These are phyloP conservation scores for Apostichopus leukothele DNA, from an alignment of 53 echinoderm and acorn worm genomes.

Conservation along the genomic window DNA sequence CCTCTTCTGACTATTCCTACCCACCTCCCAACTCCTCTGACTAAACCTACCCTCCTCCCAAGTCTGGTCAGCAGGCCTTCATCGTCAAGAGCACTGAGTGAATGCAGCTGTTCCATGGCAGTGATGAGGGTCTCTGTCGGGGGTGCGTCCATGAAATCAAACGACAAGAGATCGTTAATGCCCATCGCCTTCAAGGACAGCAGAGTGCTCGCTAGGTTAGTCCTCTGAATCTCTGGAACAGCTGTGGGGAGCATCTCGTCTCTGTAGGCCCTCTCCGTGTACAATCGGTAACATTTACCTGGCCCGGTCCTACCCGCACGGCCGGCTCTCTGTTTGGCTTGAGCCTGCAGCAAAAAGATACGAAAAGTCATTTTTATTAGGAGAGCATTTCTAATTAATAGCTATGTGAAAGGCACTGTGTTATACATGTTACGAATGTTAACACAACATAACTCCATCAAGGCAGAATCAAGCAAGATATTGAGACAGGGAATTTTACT, in stretches of 20 bases:
- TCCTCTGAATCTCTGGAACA: slow-evolving; percentile 98
- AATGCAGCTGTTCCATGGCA: slow-evolving; percentile 99
- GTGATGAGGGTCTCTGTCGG: slow-evolving; percentile 98
- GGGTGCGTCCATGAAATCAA: slow-evolving; percentile 99
- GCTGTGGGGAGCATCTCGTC: slow-evolving; percentile 99
- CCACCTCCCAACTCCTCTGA: slow-evolving; percentile 65
- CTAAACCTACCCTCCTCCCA: slow-evolving; percentile 83
- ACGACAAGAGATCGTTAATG: slow-evolving; percentile 93
- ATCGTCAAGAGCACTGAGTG: slow-evolving; percentile 94
- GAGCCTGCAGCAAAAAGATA: slow-evolving; percentile 58
- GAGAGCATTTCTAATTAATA: background rate
- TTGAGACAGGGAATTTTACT: no score
- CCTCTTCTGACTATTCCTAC: slow-evolving; percentile 48
- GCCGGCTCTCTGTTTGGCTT: slow-evolving; percentile 94
- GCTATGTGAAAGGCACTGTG: no score
- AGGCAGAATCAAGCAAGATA: no score
- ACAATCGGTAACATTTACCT: slow-evolving; percentile 87
- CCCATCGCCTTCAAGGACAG: slow-evolving; percentile 97
- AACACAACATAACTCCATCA: no score
- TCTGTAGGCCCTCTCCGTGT: slow-evolving; percentile 93
- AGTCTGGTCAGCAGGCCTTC: slow-evolving; percentile 96
- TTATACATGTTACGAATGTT: no score
- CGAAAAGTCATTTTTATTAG: background rate
- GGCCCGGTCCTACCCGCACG: slow-evolving; percentile 86
- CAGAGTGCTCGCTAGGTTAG: slow-evolving; percentile 91